Evolutionary conservation across 2,888 invertebrate genomes (phyloP).

Genomic region (Antitype chi): DNA sequence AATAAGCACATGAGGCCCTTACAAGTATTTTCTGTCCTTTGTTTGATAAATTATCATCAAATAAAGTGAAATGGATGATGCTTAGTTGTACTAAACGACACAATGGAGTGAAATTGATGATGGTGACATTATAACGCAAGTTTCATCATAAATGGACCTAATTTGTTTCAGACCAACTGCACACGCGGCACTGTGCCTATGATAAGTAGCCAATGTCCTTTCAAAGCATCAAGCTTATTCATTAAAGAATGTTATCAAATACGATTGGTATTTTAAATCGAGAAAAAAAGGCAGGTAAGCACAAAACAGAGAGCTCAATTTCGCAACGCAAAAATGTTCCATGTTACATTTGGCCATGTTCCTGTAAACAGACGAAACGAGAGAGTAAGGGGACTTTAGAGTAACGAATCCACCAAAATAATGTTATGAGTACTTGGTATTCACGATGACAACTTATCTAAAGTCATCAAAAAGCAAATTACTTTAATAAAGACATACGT

Average conservation of each 20-base stretch:
- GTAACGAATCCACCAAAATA: neutral
- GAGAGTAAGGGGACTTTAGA: neutral
- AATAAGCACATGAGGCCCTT: neutral
- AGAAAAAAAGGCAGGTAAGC: neutral
- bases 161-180: constrained; percentile 1
- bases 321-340: neutral
- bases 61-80: constrained; percentile 30
- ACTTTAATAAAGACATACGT: constrained; percentile 40
- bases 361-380: neutral
- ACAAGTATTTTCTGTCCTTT: neutral
- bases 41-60: constrained; percentile 26
- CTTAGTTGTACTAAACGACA: neutral
- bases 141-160: constrained; percentile 3
- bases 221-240: neutral
- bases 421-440: too few relatives aligned
- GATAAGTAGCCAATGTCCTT: neutral
- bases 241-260: neutral
- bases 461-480: constrained; percentile 10
- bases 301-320: neutral
- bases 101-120: constrained; percentile 34
- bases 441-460: neutral
- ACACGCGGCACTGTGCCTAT: too few relatives aligned
- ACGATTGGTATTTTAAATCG: neutral
- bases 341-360: neutral
- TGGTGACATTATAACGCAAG: constrained; percentile 31